phyloP scores from a whole-genome alignment of 2,888 invertebrate species.

The Labia minor region DNA sequence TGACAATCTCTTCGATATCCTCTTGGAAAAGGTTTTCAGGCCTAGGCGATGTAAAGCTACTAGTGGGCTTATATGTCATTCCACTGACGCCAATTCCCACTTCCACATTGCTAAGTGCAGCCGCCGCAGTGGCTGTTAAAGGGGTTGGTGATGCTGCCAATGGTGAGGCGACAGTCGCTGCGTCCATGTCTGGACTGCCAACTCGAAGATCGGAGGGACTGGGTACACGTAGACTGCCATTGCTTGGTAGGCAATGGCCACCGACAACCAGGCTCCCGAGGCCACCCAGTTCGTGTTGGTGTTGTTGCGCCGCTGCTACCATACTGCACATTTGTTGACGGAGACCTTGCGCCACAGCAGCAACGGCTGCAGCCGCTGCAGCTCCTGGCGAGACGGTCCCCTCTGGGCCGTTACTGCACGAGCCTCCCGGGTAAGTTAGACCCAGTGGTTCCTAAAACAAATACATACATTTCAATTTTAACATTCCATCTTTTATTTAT shows the following conservation, averaged over 20 bases:
- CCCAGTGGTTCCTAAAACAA: conserved; percentile 24
- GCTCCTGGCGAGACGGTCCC: conserved; percentile 54
- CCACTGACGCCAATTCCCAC: conserved; percentile 48
- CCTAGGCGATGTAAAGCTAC: conserved; percentile 30
- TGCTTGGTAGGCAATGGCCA: conserved; percentile 22
- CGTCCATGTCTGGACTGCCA: conserved; percentile 30
- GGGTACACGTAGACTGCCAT: conserved; percentile 39
- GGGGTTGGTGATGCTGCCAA: conserved; percentile 30
- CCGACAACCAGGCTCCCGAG: conserved; percentile 20
- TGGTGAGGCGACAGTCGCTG: conserved; percentile 41
- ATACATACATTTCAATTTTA: too few species aligned
- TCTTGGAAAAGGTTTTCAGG: conserved; percentile 52
- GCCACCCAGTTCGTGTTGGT: conserved; percentile 37
- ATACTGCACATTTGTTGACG: conserved; percentile 79
- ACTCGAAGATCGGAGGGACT: conserved; percentile 53
- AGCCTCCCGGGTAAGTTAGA: conserved; percentile 43
- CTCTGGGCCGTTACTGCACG: conserved; percentile 46
- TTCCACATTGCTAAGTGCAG: conserved; percentile 39
- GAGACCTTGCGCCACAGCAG: conserved; percentile 74
- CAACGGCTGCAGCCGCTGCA: conserved; percentile 58
- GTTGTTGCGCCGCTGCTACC: conserved; percentile 54
- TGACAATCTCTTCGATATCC: conserved; percentile 52
- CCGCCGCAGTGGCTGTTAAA: conserved; percentile 22
- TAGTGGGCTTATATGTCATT: conserved; percentile 48
- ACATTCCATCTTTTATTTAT: too few species aligned